Conservation (phyloP, 2,888 invertebrate species). For the Celastrina argiolus region DNA sequence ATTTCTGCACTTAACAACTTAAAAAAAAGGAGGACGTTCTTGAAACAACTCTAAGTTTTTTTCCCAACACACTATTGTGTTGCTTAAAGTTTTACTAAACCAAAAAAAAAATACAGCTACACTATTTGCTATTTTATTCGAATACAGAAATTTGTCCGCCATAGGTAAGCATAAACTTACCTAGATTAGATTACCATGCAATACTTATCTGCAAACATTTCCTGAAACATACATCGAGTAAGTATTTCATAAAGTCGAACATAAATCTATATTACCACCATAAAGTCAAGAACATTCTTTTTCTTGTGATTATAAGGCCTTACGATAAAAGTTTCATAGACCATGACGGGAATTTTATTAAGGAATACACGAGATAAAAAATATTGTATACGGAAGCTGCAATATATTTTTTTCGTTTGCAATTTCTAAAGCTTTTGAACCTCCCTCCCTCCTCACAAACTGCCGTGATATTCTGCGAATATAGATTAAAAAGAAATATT, state of each 20-base stretch:
- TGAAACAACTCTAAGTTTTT: too few species aligned
- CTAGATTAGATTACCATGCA: not conserved
- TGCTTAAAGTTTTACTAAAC: too few species aligned
- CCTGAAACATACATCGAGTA: not conserved
- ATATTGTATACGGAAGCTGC: not conserved
- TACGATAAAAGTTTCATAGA: slow-evolving; percentile 11
- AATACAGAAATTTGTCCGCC: not conserved
- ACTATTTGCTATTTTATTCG: not conserved
- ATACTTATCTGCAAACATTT: not conserved
- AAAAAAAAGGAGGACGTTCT: too few species aligned
- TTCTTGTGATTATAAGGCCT: not conserved
- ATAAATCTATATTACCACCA: not conserved
- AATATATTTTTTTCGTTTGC: not conserved
- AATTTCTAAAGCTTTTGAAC: too few species aligned
- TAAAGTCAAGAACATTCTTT: not conserved
- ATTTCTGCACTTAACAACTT: too few species aligned
- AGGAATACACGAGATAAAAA: not conserved
- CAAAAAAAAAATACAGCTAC: too few species aligned
- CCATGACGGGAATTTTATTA: not conserved
- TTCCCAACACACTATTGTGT: too few species aligned
- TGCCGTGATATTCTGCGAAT: too few species aligned
- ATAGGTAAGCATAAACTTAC: not conserved
- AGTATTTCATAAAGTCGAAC: not conserved
- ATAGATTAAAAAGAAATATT: too few species aligned
- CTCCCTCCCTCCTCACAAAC: too few species aligned